phyloP scores from a whole-genome alignment of 2,797 vertebrate genomes.

The Phrynocephalus vlangalii region DNA sequence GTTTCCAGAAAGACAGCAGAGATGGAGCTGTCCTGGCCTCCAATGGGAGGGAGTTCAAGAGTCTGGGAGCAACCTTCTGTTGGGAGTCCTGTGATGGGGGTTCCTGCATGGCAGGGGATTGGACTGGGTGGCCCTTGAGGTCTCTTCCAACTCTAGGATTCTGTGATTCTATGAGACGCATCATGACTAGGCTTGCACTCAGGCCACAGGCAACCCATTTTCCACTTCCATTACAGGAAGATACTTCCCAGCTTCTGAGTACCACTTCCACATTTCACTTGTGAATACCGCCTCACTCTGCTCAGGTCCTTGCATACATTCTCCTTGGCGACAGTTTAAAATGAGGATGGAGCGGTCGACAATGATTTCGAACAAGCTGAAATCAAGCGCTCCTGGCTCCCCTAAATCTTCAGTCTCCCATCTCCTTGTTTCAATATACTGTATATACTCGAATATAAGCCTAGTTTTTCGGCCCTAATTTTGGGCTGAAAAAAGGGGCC shows the following conservation, averaged over 20 bases:
- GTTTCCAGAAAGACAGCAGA: no score
- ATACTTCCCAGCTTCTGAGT: not conserved
- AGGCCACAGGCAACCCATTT: no score
- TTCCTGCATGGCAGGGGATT: no score
- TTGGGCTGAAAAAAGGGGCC: no score
- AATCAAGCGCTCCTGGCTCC: conserved; percentile 23
- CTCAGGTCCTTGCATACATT: not conserved
- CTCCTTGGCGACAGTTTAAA: not conserved
- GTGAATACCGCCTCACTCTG: not conserved
- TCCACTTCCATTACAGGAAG: not conserved
- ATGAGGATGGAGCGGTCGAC: conserved; percentile 10
- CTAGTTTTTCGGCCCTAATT: no score
- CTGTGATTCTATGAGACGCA: not conserved
- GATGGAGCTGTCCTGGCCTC: no score
- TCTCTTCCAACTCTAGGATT: no score
- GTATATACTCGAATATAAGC: no score
- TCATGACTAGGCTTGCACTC: not conserved
- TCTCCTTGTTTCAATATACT: not conserved
- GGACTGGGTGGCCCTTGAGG: no score
- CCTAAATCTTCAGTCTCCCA: not conserved
- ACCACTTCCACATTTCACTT: not conserved
- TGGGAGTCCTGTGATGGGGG: no score
- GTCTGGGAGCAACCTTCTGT: no score
- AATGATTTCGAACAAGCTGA: conserved; percentile 29
- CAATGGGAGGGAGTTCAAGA: no score